A percentile compares a stretch with the other conserved stretches of the same genome.
These are phyloP conservation scores for Temnothorax curvispinosus DNA, from an alignment of 1,140 invertebrate species.

Conservation along the genomic window DNA sequence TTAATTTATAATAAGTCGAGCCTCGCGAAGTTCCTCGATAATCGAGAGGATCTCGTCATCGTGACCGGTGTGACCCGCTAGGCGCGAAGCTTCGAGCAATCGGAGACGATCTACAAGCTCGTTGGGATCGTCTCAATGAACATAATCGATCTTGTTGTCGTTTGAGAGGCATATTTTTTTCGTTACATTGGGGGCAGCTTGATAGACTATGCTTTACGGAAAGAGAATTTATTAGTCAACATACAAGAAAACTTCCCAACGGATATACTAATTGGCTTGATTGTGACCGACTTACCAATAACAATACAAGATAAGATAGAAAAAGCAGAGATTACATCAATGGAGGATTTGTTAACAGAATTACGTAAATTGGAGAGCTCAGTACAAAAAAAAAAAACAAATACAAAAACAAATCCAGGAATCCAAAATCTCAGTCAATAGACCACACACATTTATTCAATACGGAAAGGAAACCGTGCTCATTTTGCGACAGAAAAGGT, in stretches of 20 bases:
- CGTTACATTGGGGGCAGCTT: neutral
- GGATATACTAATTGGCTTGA: neutral
- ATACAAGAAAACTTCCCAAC: neutral
- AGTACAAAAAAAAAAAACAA: neutral
- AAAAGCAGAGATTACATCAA: neutral
- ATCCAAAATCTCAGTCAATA: neutral
- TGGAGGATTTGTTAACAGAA: neutral
- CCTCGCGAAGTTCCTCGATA: too few relatives aligned
- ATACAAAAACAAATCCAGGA: neutral
- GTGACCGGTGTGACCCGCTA: too few relatives aligned
- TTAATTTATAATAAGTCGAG: too few relatives aligned
- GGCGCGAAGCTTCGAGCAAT: too few relatives aligned
- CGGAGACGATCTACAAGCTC: too few relatives aligned
- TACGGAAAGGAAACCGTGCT: neutral
- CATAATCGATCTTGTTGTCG: too few relatives aligned
- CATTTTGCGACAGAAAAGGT: neutral
- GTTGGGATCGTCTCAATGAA: too few relatives aligned
- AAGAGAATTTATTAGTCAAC: neutral
- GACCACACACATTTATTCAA: neutral
- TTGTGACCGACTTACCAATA: neutral
- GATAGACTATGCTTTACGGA: neutral
- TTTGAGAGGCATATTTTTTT: neutral
- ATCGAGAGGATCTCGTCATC: too few relatives aligned
- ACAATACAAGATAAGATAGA: neutral
- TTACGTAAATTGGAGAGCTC: neutral